Evolutionary conservation across 2,888 invertebrate species (phyloP), one percentile per base, ranked within the genome.

Genomic region (Sympetrum striolatum): DNA sequence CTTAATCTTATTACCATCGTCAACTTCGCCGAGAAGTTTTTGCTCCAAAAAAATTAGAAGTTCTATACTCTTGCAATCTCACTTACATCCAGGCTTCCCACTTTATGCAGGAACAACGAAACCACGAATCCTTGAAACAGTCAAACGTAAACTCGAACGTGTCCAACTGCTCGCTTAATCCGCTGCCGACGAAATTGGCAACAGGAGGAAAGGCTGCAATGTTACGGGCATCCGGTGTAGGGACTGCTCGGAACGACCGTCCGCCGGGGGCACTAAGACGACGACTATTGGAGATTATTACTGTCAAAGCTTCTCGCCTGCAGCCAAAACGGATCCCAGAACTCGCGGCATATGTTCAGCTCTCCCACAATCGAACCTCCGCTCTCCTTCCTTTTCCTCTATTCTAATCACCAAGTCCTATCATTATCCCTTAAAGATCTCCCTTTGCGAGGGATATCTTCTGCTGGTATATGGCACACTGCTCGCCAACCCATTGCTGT

Each of bases 271-370:
- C 60, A 60, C 86, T 86, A 86, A 60, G 37, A 60, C 60, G 86
- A 60, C 58, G 86, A n/a, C 86, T 64, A 86, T 60, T 22, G 14
- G 35, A 39, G 86, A 86, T 86, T 60, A 86, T 86, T 86, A 60
- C 86, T 60, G 86, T 31, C 86, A 60, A 35, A 60, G 37, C 86
- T 86, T 25, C 73, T 31, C 73, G 73, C 73, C 73, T 73, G 25
- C 73, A 25, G 25, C 73, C 73, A 10, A 73, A 31, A 73, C 25
- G 73, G 25, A 73, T 73, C 73, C 31, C 31, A 10, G 73, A n/a
- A 73, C n/a, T 4, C 53, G 31, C 31, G 73, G 73, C n/a, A 31
- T 73, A 73, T 73, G 73, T 25, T 73, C 25, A n/a, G n/a, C 2
- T 25, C 25, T 31, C 25, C 73, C 73, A 31, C 73, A 73, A n/a